Evolutionary conservation across 2,113 vertebrate species (phyloP).

Genomic region (Ceyx melanurus): DNA sequence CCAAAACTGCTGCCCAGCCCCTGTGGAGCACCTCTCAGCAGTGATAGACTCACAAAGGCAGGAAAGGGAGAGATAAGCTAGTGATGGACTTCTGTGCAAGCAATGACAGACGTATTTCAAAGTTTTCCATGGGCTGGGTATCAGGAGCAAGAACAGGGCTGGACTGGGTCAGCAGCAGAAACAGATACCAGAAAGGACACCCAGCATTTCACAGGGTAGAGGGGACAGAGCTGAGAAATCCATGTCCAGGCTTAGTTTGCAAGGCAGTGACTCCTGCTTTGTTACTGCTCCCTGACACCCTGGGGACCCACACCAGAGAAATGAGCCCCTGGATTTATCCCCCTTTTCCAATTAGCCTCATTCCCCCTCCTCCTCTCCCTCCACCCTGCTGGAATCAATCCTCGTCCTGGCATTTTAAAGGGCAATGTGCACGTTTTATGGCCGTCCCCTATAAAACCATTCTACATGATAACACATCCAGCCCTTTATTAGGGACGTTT

Average conservation of each 20-base stretch:
- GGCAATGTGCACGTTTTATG: constrained; percentile 66
- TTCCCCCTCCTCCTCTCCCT: constrained; percentile 40
- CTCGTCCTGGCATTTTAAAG: constrained; percentile 69
- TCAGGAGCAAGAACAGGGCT: not conserved
- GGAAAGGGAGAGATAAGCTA: not conserved
- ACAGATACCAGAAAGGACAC: not conserved
- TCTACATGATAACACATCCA: constrained; percentile 68
- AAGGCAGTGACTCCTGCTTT: not conserved
- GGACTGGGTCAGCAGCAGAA: not conserved
- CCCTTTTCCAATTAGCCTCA: constrained; percentile 50
- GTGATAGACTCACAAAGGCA: not conserved
- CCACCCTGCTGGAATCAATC: constrained; percentile 42
- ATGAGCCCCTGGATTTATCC: constrained; percentile 53
- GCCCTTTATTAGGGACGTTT: constrained; percentile 67
- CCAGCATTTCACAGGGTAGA: not conserved
- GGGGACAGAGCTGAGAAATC: not conserved
- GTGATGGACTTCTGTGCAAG: accelerated
- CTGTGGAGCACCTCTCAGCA: not conserved
- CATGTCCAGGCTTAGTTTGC: not conserved
- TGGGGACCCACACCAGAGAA: not conserved
- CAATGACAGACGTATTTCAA: not conserved
- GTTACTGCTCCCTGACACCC: not conserved
- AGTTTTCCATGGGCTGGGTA: not conserved
- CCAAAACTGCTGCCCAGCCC: not conserved
- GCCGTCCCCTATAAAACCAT: constrained; percentile 64